These are phyloP conservation scores for Zaprionus camerounensis DNA, from an alignment of 1,140 invertebrate genomes.

Conservation along the genomic window DNA sequence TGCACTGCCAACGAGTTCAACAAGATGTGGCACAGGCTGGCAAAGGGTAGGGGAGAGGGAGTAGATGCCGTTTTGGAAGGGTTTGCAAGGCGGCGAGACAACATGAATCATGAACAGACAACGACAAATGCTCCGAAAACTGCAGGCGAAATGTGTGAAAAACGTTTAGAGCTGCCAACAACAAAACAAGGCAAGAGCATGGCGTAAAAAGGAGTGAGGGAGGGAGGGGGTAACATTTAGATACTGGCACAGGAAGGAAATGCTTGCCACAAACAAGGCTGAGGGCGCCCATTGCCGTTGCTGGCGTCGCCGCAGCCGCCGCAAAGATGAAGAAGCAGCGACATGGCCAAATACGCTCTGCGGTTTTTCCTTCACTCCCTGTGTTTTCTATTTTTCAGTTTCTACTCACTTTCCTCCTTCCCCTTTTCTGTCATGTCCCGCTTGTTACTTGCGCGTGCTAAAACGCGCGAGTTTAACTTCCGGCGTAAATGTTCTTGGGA, in stretches of 20 bases:
- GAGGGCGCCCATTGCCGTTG: conserved; percentile 12
- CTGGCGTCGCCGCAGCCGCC: conserved; percentile 36
- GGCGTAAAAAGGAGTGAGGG: neutral
- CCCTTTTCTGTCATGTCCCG: conserved; percentile 16
- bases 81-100: conserved; percentile 52
- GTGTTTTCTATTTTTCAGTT: conserved; percentile 5
- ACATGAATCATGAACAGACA: conserved; percentile 80
- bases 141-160: conserved; percentile 45
- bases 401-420: neutral
- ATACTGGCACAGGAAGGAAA: conserved; percentile 43
- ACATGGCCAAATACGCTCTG: conserved; percentile 61
- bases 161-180: conserved; percentile 50
- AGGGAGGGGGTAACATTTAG: conserved; percentile 9
- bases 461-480: conserved; percentile 51
- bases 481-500: conserved; percentile 27
- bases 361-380: conserved; percentile 48
- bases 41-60: neutral
- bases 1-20: conserved; percentile 34
- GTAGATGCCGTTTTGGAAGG: conserved; percentile 20
- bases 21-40: conserved; percentile 4
- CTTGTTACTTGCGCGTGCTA: conserved; percentile 48
- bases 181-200: neutral
- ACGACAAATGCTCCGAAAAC: conserved; percentile 47
- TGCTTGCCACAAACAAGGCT: conserved; percentile 53
- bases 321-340: conserved; percentile 38